A percentile compares a stretch with the other conserved stretches of the same genome.
Conservation (phyloP, 1,140 invertebrate genomes). For the Rhopalosiphum padi region DNA sequence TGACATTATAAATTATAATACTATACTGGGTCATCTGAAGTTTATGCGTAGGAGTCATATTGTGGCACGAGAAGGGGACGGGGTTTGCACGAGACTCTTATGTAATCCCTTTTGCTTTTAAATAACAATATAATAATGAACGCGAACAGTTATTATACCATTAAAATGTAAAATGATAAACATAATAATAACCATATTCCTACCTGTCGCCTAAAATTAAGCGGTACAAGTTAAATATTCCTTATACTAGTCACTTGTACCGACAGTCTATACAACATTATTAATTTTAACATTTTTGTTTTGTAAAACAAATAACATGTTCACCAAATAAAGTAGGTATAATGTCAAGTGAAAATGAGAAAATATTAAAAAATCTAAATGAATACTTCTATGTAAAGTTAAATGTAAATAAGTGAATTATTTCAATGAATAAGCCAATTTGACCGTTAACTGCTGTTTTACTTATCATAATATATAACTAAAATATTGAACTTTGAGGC, state of each 20-base stretch:
- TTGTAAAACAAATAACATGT: too few relatives aligned
- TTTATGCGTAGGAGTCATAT: neutral
- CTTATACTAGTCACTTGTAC: neutral
- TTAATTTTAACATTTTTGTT: too few relatives aligned
- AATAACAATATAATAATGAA: conserved; percentile 20
- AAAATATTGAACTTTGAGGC: too few relatives aligned
- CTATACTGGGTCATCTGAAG: neutral
- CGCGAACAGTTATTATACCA: neutral
- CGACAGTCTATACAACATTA: too few relatives aligned
- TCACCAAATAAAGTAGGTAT: too few relatives aligned
- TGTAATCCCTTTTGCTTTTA: neutral
- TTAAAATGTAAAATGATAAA: conserved; percentile 9
- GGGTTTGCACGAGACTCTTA: neutral
- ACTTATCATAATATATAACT: too few relatives aligned
- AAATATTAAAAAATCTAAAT: too few relatives aligned
- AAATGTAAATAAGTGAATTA: too few relatives aligned
- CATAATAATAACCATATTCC: conserved; percentile 7
- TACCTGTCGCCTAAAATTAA: neutral
- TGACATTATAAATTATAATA: conserved; percentile 20
- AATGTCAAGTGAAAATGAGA: too few relatives aligned
- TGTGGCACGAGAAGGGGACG: neutral
- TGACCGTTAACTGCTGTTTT: too few relatives aligned
- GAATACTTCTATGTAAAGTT: too few relatives aligned
- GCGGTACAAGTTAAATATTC: neutral
- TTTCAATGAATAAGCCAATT: too few relatives aligned